These are phyloP conservation scores for Lithodes maja DNA, from an alignment of 2,888 invertebrate species.

Conservation along the genomic window DNA sequence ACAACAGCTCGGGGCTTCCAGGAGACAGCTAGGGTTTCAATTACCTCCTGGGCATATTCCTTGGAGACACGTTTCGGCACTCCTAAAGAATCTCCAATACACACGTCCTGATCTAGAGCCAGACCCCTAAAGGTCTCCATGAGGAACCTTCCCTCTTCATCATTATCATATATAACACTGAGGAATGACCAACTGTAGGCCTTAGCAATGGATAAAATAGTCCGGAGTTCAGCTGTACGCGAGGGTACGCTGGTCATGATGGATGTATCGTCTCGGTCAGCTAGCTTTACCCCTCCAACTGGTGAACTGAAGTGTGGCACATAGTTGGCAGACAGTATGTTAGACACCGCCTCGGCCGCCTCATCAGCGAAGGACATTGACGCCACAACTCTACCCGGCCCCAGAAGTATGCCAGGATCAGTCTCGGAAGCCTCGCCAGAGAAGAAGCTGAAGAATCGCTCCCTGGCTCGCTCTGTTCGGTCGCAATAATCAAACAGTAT, in stretches of 20 bases:
- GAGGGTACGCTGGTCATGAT: constrained; percentile 72
- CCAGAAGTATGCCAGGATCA: constrained; percentile 43
- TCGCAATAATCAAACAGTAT: constrained; percentile 75
- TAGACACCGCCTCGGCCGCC: constrained; percentile 73
- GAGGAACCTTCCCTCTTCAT: constrained; percentile 73
- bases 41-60: constrained; percentile 63
- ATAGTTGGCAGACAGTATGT: constrained; percentile 73
- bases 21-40: constrained; percentile 60
- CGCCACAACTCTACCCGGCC: constrained; percentile 73
- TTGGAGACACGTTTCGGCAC: constrained; percentile 70
- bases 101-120: constrained; percentile 71
- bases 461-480: constrained; percentile 73
- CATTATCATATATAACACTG: constrained; percentile 73
- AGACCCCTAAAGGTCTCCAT: constrained; percentile 72
- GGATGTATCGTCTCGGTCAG: constrained; percentile 49
- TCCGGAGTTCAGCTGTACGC: constrained; percentile 72
- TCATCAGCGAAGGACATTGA: constrained; percentile 73
- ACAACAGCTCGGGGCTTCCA: constrained; percentile 72
- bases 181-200: constrained; percentile 74
- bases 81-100: constrained; percentile 72
- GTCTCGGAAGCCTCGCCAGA: constrained; percentile 72
- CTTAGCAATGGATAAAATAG: constrained; percentile 73
- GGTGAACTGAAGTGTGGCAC: constrained; percentile 74
- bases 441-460: constrained; percentile 74
- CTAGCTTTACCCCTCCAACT: constrained; percentile 67